Conservation (phyloP, 2,113 vertebrate genomes). For the Macquaria ambigua region DNA sequence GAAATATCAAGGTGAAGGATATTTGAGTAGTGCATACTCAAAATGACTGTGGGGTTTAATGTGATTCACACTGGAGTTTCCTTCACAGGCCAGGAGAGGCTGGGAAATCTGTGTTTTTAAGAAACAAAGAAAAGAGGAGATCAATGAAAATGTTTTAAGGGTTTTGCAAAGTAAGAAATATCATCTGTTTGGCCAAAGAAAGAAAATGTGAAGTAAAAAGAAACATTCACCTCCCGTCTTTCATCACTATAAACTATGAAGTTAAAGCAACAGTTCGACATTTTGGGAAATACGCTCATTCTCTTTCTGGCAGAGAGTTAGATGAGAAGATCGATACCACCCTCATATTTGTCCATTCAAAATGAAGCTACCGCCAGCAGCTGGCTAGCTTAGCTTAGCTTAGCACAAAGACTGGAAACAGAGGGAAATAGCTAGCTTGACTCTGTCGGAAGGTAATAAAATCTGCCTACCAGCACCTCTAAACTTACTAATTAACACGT, state of each 20-base stretch:
- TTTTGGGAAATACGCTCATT: neutral
- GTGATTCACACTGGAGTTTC: neutral
- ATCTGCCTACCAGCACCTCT: neutral
- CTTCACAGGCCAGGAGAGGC: neutral
- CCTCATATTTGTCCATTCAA: too few relatives aligned
- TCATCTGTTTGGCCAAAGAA: neutral
- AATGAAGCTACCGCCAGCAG: neutral
- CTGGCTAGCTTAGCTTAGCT: neutral
- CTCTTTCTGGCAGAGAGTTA: neutral
- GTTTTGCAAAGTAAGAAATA: neutral
- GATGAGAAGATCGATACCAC: neutral
- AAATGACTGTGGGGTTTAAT: slow-evolving; percentile 12
- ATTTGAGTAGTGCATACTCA: slow-evolving; percentile 21
- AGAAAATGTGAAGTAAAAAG: neutral
- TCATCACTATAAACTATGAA: neutral
- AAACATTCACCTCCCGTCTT: neutral
- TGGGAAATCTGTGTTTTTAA: neutral
- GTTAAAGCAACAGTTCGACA: neutral
- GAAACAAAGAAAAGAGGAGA: neutral
- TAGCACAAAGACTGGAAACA: neutral
- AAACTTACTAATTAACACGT: neutral
- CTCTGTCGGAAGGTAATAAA: neutral
- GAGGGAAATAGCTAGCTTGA: too few relatives aligned
- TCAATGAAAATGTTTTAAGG: neutral
- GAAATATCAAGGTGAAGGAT: slow-evolving; percentile 31